phyloP scores from a whole-genome alignment of 1,140 invertebrate species.

The Lysiphlebus fabarum region DNA sequence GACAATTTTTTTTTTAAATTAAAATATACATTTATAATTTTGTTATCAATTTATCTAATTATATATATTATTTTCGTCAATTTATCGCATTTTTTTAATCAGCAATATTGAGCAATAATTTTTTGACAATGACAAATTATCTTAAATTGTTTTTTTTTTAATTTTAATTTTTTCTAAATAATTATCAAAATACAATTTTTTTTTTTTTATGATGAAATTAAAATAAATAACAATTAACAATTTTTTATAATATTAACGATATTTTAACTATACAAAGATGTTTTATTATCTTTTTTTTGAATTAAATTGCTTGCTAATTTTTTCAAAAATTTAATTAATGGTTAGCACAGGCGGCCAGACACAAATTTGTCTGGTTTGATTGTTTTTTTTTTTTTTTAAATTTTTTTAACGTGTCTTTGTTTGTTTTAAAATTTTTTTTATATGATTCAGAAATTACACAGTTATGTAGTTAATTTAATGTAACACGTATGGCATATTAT shows the following conservation, averaged over 20 bases:
- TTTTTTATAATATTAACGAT: too few relatives aligned
- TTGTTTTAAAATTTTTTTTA: conserved; percentile 26
- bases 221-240: too few relatives aligned
- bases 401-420: conserved; percentile 11
- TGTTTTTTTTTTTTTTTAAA: conserved; percentile 9
- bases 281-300: too few relatives aligned
- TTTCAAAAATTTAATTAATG: conserved; percentile 29
- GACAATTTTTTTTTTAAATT: conserved; percentile 12
- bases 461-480: conserved; percentile 46
- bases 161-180: too few relatives aligned
- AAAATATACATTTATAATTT: neutral
- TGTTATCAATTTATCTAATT: neutral
- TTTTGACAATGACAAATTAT: neutral
- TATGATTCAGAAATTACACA: conserved; percentile 53
- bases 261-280: too few relatives aligned
- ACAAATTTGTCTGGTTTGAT: conserved; percentile 1
- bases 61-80: neutral
- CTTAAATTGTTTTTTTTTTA: neutral
- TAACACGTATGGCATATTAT: conserved; percentile 55
- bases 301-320: neutral
- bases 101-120: neutral
- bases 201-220: too few relatives aligned
- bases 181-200: too few relatives aligned
- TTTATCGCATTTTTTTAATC: neutral
- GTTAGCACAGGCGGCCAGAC: conserved; percentile 55